Percentiles rank a stretch among this genome's conserved stretches.
These are phyloP conservation scores for Mareca penelope DNA, from an alignment of 2,797 vertebrate species.

Conservation along the genomic window DNA sequence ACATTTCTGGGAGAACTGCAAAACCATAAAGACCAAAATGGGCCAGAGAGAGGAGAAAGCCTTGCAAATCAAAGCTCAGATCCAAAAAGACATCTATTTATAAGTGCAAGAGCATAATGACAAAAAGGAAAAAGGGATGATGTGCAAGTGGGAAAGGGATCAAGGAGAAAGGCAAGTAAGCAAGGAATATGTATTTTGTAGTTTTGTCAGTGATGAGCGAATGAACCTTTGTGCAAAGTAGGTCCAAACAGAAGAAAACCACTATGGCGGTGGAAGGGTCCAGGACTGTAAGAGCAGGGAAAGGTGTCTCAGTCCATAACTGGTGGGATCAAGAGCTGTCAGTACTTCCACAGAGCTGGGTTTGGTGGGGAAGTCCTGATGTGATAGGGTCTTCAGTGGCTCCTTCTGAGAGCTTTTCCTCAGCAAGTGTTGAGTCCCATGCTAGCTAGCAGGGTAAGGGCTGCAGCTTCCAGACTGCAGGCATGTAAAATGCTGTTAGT, in stretches of 20 bases:
- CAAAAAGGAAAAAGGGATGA: background rate
- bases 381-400: background rate
- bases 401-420: background rate
- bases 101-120: background rate
- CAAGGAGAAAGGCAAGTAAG: background rate
- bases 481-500: background rate
- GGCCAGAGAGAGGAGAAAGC: constrained; percentile 60
- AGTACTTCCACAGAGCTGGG: background rate
- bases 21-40: constrained; percentile 73
- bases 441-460: background rate
- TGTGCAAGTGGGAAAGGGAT: background rate
- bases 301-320: background rate
- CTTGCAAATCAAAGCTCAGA: constrained; percentile 57
- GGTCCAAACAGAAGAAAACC: background rate
- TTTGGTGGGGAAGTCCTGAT: fast-evolving
- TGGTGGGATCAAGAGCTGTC: background rate
- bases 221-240: background rate
- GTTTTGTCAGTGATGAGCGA: background rate
- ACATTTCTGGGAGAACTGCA: constrained; percentile 74
- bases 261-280: fast-evolving
- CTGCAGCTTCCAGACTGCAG: background rate
- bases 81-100: constrained; percentile 49
- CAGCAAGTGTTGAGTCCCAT: fast-evolving
- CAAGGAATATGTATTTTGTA: background rate
- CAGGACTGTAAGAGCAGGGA: background rate